Evolutionary conservation across 2,113 vertebrate species (phyloP).

Genomic region (Rhinolophus ferrumequinum): DNA sequence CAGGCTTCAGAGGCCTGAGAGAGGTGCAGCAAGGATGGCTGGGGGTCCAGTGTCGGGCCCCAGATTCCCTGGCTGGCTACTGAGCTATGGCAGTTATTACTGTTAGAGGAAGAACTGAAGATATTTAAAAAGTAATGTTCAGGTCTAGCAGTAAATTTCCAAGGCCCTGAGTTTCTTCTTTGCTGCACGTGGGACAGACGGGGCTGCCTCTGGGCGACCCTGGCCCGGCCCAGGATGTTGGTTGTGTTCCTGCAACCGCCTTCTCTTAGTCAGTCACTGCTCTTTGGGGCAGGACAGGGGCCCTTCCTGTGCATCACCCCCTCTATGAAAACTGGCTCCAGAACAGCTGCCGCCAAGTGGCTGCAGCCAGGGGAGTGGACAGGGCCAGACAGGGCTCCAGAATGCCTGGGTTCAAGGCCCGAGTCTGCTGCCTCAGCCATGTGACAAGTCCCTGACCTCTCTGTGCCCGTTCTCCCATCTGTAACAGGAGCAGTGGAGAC

Average conservation of each 20-base stretch:
- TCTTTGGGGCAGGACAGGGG: neutral
- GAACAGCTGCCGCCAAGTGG: neutral
- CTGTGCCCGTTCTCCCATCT: neutral
- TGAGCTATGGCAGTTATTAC: neutral
- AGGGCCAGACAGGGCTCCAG: neutral
- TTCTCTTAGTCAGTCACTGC: neutral
- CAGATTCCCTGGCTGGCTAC: neutral
- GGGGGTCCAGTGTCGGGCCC: neutral
- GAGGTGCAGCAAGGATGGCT: fast-evolving
- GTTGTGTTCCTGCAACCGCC: neutral
- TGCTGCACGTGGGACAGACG: neutral
- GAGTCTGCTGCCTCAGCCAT: neutral
- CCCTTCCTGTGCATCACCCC: neutral
- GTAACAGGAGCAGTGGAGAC: neutral
- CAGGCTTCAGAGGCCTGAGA: neutral
- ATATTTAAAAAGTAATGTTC: neutral
- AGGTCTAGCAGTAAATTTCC: neutral
- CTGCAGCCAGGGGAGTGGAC: neutral
- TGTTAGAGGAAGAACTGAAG: neutral
- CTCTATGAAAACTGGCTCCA: neutral
- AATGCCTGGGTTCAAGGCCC: neutral
- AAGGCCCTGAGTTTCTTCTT: neutral
- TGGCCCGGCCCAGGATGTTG: neutral
- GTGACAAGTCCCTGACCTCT: neutral
- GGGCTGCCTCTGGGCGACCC: neutral